Evolutionary conservation across 2,113 vertebrate species (phyloP).

Genomic region (Sebastes schlegelii): DNA sequence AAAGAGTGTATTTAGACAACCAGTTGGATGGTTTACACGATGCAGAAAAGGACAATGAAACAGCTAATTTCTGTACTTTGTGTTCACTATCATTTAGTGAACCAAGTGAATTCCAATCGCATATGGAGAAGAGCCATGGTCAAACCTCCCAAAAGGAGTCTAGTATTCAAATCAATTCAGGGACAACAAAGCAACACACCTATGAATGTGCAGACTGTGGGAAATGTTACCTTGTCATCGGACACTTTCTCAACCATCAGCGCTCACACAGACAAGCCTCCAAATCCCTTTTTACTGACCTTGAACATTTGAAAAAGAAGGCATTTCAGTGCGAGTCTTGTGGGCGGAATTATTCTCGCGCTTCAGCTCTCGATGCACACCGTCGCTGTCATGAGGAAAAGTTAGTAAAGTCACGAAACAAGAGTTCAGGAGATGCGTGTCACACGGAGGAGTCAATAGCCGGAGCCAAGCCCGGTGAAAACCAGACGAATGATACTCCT

Average conservation of each 20-base stretch:
- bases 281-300: slow-evolving; percentile 83
- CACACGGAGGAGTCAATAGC: slow-evolving; percentile 24
- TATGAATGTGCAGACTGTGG: slow-evolving; percentile 84
- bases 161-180: slow-evolving; percentile 11
- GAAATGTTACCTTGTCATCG: slow-evolving; percentile 76
- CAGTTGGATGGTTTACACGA: slow-evolving; percentile 63
- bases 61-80: slow-evolving; percentile 69
- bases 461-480: slow-evolving; percentile 49
- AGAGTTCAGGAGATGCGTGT: slow-evolving; percentile 49
- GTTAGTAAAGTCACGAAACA: slow-evolving; percentile 77
- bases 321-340: slow-evolving; percentile 84
- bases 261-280: slow-evolving; percentile 81
- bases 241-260: slow-evolving; percentile 84
- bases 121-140: slow-evolving; percentile 66
- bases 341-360: slow-evolving; percentile 84
- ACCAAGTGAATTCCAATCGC: slow-evolving; percentile 60
- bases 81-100: slow-evolving; percentile 79
- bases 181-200: slow-evolving; percentile 58
- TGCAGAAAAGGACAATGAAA: slow-evolving; percentile 66
- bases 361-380: slow-evolving; percentile 86
- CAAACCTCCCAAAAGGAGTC: slow-evolving; percentile 34
- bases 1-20: slow-evolving; percentile 62
- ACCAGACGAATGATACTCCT: slow-evolving; percentile 20
- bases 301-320: slow-evolving; percentile 84
- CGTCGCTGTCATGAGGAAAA: slow-evolving; percentile 85